These are phyloP conservation scores for Stomorhina lunata DNA, from an alignment of 2,888 invertebrate genomes.

Conservation along the genomic window DNA sequence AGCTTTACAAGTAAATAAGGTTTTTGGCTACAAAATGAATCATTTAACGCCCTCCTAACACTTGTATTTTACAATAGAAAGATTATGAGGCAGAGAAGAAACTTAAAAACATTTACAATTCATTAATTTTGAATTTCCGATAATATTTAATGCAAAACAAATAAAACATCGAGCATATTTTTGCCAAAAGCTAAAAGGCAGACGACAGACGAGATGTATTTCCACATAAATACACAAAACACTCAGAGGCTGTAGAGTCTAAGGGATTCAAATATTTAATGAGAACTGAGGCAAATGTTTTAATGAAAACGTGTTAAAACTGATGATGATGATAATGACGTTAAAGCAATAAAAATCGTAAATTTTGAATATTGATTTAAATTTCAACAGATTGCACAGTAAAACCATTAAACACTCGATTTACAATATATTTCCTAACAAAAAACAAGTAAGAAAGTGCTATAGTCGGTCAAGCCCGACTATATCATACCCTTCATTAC, in stretches of 20 bases:
- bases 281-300: neutral
- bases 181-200: neutral
- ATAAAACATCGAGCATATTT: neutral
- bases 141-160: conserved; percentile 1
- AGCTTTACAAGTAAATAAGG: neutral
- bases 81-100: neutral
- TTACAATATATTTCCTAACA: too few relatives aligned
- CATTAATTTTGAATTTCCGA: conserved; percentile 52
- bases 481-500: too few relatives aligned
- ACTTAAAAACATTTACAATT: conserved; percentile 22
- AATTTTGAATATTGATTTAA: conserved; percentile 16
- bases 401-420: neutral
- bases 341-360: neutral
- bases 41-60: neutral
- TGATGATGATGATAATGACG: neutral
- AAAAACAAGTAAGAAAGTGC: too few relatives aligned
- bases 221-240: neutral
- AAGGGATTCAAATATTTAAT: too few relatives aligned
- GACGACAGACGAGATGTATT: too few relatives aligned
- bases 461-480: too few relatives aligned
- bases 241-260: too few relatives aligned
- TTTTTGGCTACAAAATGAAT: neutral
- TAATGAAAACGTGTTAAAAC: neutral
- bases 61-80: neutral
- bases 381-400: neutral